Conservation (phyloP, 2,888 invertebrate genomes). For the Caenorhabditis virilis region DNA sequence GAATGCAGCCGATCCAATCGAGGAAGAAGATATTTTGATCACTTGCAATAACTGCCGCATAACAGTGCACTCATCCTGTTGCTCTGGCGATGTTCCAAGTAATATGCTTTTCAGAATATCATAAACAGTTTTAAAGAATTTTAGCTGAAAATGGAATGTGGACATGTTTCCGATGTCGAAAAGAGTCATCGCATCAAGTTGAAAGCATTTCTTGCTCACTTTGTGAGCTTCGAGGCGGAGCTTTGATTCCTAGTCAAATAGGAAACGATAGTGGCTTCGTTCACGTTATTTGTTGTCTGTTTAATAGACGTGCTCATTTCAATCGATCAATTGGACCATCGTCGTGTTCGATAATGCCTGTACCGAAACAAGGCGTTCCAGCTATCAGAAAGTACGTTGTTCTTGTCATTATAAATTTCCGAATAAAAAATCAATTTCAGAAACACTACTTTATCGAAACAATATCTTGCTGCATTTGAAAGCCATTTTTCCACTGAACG, state of each 20-base stretch:
- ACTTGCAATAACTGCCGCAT: slow-evolving; percentile 74
- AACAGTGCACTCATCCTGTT: slow-evolving; percentile 73
- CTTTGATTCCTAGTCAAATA: slow-evolving; percentile 40
- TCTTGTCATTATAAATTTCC: neutral
- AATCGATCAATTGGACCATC: slow-evolving; percentile 24
- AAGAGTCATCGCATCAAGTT: slow-evolving; percentile 39
- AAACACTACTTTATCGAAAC: neutral
- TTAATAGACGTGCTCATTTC: slow-evolving; percentile 38
- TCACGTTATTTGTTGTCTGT: slow-evolving; percentile 59
- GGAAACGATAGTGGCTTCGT: slow-evolving; percentile 48
- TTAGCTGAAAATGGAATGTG: slow-evolving; percentile 21
- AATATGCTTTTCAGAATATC: neutral
- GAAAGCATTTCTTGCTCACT: slow-evolving; percentile 48
- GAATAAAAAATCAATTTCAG: neutral
- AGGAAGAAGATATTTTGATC: slow-evolving; percentile 70
- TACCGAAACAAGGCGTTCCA: slow-evolving; percentile 9
- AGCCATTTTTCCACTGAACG: too few relatives aligned
- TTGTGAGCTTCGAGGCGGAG: slow-evolving; percentile 61
- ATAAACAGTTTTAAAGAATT: neutral
- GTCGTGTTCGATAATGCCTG: slow-evolving; percentile 14
- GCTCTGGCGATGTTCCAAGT: slow-evolving; percentile 18
- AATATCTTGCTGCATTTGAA: too few relatives aligned
- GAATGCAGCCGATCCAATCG: neutral
- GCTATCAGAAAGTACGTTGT: neutral
- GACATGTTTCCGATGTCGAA: slow-evolving; percentile 52